Percentiles rank a stretch among this genome's conserved stretches.
These are phyloP conservation scores for Nomada lathburiana DNA, from an alignment of 2,888 invertebrate species.

Conservation along the genomic window DNA sequence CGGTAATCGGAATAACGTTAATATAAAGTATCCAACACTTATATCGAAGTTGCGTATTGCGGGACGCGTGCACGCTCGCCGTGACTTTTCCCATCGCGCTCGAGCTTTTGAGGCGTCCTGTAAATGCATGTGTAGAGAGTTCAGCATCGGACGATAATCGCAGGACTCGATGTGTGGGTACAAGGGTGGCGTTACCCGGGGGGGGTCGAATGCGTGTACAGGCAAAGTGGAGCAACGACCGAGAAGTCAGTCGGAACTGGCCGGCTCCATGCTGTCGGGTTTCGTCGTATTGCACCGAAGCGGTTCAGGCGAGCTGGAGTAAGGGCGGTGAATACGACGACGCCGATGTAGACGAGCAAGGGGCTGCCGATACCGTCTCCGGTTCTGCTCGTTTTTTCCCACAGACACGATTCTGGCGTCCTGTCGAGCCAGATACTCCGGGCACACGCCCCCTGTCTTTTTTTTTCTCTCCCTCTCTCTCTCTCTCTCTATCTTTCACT, in stretches of 20 bases:
- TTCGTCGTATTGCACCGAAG: constrained; percentile 76
- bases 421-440: constrained; percentile 41
- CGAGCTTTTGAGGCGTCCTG: background rate
- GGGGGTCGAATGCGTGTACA: constrained; percentile 55
- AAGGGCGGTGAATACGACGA: constrained; percentile 42
- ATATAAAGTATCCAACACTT: no score
- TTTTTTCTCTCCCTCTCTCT: no score
- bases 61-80: background rate
- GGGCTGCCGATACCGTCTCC: constrained; percentile 40
- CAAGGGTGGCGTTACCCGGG: background rate
- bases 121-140: constrained; percentile 4
- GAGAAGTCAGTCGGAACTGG: constrained; percentile 75
- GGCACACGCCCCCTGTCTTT: background rate
- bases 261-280: constrained; percentile 79
- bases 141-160: constrained; percentile 41
- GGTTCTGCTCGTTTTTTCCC: constrained; percentile 21
- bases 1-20: no score
- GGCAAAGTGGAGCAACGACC: constrained; percentile 81
- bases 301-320: constrained; percentile 62
- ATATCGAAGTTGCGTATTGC: no score
- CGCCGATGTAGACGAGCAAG: constrained; percentile 35
- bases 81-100: background rate
- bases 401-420: constrained; percentile 45
- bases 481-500: background rate
- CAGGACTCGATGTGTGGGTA: constrained; percentile 27